Conservation (phyloP, 2,888 invertebrate species). For the Orthosia cruda region DNA sequence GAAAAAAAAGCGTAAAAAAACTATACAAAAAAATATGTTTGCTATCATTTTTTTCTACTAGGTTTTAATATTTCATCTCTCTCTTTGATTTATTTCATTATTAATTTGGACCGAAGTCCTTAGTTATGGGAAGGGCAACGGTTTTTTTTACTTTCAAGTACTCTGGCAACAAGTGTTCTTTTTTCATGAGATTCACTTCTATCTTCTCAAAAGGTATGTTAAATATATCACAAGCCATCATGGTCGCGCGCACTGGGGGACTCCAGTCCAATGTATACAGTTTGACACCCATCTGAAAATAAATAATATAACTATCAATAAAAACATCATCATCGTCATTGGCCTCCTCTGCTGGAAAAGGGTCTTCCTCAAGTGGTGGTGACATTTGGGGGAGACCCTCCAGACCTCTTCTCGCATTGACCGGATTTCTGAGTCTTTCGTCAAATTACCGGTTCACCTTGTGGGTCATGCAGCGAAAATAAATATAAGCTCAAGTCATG, state of each 20-base stretch:
- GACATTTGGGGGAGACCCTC: too few relatives aligned
- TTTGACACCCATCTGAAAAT: slow-evolving; percentile 78
- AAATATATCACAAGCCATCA: slow-evolving; percentile 80
- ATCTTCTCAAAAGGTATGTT: slow-evolving; percentile 74
- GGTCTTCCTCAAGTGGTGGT: background rate
- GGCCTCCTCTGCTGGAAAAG: background rate
- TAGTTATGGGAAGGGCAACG: background rate
- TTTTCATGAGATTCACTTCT: slow-evolving; percentile 71
- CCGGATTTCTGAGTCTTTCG: too few relatives aligned
- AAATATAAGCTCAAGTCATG: too few relatives aligned
- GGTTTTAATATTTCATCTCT: too few relatives aligned
- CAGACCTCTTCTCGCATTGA: too few relatives aligned
- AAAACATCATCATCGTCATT: background rate
- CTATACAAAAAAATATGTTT: too few relatives aligned
- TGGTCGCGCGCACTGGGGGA: slow-evolving; percentile 79
- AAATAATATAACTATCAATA: background rate
- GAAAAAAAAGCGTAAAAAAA: too few relatives aligned
- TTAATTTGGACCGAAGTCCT: too few relatives aligned
- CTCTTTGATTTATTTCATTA: too few relatives aligned
- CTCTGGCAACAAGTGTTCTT: slow-evolving; percentile 79
- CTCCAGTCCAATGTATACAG: slow-evolving; percentile 79
- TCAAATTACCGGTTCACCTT: too few relatives aligned
- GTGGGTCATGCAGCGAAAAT: too few relatives aligned
- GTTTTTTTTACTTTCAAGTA: slow-evolving; percentile 81
- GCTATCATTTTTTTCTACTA: too few relatives aligned